phyloP scores from a whole-genome alignment of 2,888 invertebrate genomes.

The Eristalinus aeneus region DNA sequence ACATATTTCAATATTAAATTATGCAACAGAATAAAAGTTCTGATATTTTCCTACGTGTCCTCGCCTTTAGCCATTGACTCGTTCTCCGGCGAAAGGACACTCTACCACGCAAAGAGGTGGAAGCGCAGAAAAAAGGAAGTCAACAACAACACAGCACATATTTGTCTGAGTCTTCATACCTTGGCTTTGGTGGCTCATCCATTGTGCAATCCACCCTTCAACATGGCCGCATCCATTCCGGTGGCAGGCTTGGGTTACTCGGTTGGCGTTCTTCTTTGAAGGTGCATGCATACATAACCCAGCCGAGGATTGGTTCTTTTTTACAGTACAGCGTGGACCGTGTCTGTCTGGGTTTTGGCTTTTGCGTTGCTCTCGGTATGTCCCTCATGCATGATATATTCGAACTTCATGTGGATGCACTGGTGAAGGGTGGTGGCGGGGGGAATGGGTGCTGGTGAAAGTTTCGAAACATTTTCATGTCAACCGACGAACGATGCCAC shows the following conservation, averaged over 20 bases:
- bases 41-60: slow-evolving; percentile 50
- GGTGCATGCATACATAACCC: slow-evolving; percentile 27
- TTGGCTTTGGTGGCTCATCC: slow-evolving; percentile 19
- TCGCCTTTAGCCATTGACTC: slow-evolving; percentile 46
- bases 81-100: slow-evolving; percentile 31
- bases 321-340: slow-evolving; percentile 14
- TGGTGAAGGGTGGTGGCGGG: background rate
- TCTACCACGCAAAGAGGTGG: slow-evolving; percentile 12
- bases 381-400: slow-evolving; percentile 32
- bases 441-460: background rate
- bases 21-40: slow-evolving; percentile 57
- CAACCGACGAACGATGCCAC: background rate
- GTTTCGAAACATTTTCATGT: background rate
- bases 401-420: background rate
- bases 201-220: background rate
- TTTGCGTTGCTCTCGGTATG: background rate
- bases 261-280: slow-evolving; percentile 15
- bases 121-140: background rate
- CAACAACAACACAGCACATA: slow-evolving; percentile 34
- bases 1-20: slow-evolving; percentile 62
- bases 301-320: slow-evolving; percentile 5
- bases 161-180: slow-evolving; percentile 41
- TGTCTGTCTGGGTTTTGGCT: background rate
- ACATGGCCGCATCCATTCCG: background rate
- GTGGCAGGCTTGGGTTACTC: background rate